A percentile compares a stretch with the other conserved stretches of the same genome.
Conservation (phyloP, 2,113 vertebrate species). For the Laticauda colubrina region DNA sequence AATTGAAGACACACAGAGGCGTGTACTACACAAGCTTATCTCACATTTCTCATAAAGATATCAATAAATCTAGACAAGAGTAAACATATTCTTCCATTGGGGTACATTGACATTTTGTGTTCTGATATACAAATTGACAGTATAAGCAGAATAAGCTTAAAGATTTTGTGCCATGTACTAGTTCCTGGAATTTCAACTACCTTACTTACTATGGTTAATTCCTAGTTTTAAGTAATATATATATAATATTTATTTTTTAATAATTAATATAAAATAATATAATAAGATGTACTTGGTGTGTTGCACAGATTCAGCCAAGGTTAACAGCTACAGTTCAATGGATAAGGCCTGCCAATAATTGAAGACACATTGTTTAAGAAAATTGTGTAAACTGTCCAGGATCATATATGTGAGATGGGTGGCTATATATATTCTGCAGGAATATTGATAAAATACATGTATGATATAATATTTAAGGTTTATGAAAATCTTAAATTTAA, state of each 20-base stretch:
- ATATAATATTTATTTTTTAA: too few relatives aligned
- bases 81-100: background rate
- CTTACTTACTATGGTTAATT: slow-evolving; percentile 7
- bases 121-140: background rate
- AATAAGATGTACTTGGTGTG: background rate
- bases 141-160: background rate
- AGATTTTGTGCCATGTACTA: background rate
- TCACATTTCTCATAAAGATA: background rate
- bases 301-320: background rate
- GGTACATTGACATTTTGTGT: background rate
- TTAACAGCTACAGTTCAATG: background rate
- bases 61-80: background rate
- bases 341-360: background rate
- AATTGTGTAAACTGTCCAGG: background rate
- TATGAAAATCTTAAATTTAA: slow-evolving; percentile 13
- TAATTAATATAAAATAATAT: background rate
- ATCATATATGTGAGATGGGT: background rate
- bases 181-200: background rate
- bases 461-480: background rate
- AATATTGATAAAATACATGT: background rate
- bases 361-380: background rate
- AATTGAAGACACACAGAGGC: too few relatives aligned
- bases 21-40: too few relatives aligned
- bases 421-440: background rate
- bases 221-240: background rate